Base-by-base conservation (phyloP, 2,797 vertebrate species). In the Gila robusta region DNA sequence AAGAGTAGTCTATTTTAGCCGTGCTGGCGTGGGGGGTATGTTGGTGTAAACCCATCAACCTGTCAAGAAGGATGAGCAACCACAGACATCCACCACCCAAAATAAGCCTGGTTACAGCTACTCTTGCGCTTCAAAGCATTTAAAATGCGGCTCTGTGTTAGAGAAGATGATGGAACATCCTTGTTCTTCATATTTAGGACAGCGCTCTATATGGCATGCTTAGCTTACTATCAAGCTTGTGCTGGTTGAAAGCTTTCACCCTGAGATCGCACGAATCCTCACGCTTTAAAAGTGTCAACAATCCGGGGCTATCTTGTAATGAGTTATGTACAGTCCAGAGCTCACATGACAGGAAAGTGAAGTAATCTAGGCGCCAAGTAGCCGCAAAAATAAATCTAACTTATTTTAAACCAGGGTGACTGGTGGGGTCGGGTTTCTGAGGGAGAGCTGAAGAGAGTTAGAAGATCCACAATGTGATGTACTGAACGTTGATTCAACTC, bases 331-430 rank as follows among this genome's bases (percentile, higher is more conserved):
- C 78, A 89, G 82, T 19, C 70, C 86, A 86, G 85, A 85, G 92
- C 92, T 96, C 93, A 91, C 85, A 92, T 95, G 92, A 94, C 91
- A 94, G 90, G 94, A 94, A 94, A 93, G 94, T 93, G 92, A 96
- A 95, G 91, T 95, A 92, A 96, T 93, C 91, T 88, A 87, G 94
- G 94, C 92, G 92, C 93, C 94, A 91, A 90, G 91, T 84, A 92
- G 89, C 91, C 91, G 91, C 90, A 91, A 94, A 96, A 95, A 93
- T 95, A 96, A 95, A 94, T 94, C 93, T 88, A 81, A 90, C 91
- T 95, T 96, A 95, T 94, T 95, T 95, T 96, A 94, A 94, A 93
- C 92, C 28, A 88, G 88, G 83, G 88, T 89, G 94, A 92, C 92
- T 89, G 85, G 90, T 82, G 92, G 92, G 90, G 89, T 95, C 87